phyloP scores from a whole-genome alignment of 2,797 vertebrate species.

The Cossypha niveicapilla region DNA sequence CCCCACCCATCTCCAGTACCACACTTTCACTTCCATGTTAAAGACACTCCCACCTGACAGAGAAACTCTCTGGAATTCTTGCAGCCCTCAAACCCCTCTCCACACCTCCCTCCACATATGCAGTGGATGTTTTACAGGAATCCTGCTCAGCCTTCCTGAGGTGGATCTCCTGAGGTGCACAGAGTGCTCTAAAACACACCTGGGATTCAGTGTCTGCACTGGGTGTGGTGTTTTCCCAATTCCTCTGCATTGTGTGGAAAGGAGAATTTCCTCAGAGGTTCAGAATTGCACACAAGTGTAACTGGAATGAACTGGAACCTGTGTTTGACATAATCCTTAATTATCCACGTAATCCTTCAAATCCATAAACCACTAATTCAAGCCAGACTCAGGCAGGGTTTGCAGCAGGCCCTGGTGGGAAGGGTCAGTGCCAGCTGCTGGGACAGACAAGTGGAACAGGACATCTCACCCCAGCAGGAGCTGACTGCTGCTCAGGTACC shows the following conservation, averaged over 20 bases:
- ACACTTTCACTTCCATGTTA: background rate
- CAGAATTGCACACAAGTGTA: background rate
- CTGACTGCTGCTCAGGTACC: background rate
- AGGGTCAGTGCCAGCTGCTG: background rate
- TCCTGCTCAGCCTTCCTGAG: background rate
- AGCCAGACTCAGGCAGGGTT: background rate
- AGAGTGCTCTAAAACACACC: background rate
- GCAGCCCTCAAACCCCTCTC: background rate
- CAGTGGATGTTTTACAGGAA: background rate
- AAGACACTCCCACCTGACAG: background rate
- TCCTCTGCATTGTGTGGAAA: background rate
- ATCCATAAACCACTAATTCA: background rate
- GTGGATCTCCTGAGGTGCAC: background rate
- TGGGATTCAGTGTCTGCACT: background rate
- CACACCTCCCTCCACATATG: background rate
- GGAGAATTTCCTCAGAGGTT: background rate
- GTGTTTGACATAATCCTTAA: background rate
- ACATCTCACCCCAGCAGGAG: background rate
- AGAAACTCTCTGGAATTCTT: background rate
- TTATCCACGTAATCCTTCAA: no score
- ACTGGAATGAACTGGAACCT: background rate
- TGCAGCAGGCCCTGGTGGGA: background rate
- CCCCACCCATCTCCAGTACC: background rate
- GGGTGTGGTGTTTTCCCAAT: background rate
- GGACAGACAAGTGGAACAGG: background rate